A percentile compares a stretch with the other conserved stretches of the same genome.
These are phyloP conservation scores for Tragelaphus imberbis DNA, from an alignment of 2,113 vertebrate genomes.

Conservation along the genomic window DNA sequence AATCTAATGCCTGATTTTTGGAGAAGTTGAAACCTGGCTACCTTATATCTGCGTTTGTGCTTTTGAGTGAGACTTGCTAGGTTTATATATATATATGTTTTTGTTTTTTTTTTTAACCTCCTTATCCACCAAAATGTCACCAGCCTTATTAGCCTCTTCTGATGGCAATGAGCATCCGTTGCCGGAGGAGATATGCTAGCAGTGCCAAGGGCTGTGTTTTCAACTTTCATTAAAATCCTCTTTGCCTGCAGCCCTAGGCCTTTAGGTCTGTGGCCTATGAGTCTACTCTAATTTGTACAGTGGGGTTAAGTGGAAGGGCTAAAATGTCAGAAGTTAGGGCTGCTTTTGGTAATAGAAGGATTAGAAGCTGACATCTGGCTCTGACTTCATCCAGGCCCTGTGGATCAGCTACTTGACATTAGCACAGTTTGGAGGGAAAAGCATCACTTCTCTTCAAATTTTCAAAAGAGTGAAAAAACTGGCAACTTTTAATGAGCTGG, in stretches of 20 bases:
- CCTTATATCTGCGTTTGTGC: background rate
- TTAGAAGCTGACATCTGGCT: conserved; percentile 47
- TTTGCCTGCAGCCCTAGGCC: conserved; percentile 41
- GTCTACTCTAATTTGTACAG: conserved; percentile 57
- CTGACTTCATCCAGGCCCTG: background rate
- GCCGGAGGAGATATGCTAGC: conserved; percentile 31
- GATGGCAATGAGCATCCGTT: conserved; percentile 27
- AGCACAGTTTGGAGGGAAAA: background rate
- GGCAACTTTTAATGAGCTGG: conserved; percentile 64
- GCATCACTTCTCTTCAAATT: conserved; percentile 23
- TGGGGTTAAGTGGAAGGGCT: conserved; percentile 54
- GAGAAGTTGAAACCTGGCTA: conserved; percentile 4
- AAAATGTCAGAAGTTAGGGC: conserved; percentile 52
- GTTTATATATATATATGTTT: too few species aligned
- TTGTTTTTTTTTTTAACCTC: background rate
- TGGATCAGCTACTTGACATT: conserved; percentile 34
- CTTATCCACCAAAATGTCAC: conserved; percentile 22
- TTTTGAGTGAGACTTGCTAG: background rate
- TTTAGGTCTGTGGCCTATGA: conserved; percentile 43
- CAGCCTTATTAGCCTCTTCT: background rate
- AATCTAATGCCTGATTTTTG: conserved; percentile 8
- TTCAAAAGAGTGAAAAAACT: conserved; percentile 28
- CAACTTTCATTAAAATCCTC: conserved; percentile 58
- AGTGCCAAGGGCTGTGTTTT: conserved; percentile 48
- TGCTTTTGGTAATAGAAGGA: conserved; percentile 46